A percentile compares a stretch with the other conserved stretches of the same genome.
These are phyloP conservation scores for Perdix hodgsoniae DNA, from an alignment of 2,797 vertebrate genomes.

Conservation along the genomic window DNA sequence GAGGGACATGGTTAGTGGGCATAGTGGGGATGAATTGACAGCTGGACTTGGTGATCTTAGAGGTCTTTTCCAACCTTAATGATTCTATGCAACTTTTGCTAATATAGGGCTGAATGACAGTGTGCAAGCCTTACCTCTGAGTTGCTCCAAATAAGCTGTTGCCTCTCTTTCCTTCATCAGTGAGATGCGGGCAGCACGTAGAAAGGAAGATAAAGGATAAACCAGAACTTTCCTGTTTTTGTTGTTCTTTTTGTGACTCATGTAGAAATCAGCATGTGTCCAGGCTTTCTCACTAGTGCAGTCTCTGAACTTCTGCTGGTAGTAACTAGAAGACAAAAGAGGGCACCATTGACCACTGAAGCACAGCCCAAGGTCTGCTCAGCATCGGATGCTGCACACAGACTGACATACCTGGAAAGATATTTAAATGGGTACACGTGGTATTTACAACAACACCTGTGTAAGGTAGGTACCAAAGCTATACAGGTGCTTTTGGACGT, in stretches of 20 bases:
- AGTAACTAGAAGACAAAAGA: conserved; percentile 66
- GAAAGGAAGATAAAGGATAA: conserved; percentile 15
- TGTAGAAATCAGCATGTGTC: neutral
- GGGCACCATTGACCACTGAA: neutral
- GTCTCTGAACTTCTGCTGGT: conserved; percentile 62
- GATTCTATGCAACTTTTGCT: neutral
- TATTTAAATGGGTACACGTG: neutral
- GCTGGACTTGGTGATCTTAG: no score
- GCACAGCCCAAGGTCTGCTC: neutral
- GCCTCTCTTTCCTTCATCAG: conserved; percentile 47
- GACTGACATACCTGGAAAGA: rapidly evolving
- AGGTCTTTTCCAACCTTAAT: no score
- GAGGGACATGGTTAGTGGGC: no score
- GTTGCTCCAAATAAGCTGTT: conserved; percentile 4
- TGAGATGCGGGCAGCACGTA: neutral
- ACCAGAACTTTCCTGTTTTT: neutral
- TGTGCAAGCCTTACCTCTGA: conserved; percentile 50
- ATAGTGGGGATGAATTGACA: no score
- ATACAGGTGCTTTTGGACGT: neutral
- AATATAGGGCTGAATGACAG: neutral
- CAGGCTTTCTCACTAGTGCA: neutral
- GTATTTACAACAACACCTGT: neutral
- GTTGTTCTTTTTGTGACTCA: neutral
- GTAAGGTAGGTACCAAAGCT: neutral
- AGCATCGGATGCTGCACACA: neutral